These are phyloP conservation scores for Nematostella vectensis DNA, from an alignment of 92 coral and sea anemone genomes.

Conservation along the genomic window DNA sequence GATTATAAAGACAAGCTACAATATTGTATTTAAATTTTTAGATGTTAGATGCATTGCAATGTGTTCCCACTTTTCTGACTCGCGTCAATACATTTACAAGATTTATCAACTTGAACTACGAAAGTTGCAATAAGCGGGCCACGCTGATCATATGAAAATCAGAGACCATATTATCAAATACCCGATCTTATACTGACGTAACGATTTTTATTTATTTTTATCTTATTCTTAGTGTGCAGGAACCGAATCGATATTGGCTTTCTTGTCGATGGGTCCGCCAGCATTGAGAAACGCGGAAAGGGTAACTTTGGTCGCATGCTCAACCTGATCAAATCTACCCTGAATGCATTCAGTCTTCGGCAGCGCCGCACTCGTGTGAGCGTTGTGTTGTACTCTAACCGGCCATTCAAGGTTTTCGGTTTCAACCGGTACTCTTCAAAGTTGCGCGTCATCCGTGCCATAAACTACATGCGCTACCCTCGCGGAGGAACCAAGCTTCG, in stretches of 20 bases:
- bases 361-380: constrained; percentile 41
- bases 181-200: too few relatives aligned
- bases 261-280: constrained; percentile 68
- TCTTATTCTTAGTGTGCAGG: constrained; percentile 38
- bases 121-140: too few relatives aligned
- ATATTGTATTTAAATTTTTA: too few relatives aligned
- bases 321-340: constrained; percentile 55
- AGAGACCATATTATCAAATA: too few relatives aligned
- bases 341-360: constrained; percentile 54
- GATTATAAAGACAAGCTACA: too few relatives aligned
- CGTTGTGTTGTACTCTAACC: constrained; percentile 31
- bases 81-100: too few relatives aligned
- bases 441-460: constrained; percentile 28
- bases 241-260: constrained; percentile 57
- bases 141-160: too few relatives aligned
- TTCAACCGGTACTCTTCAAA: constrained; percentile 30
- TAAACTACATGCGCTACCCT: constrained; percentile 27
- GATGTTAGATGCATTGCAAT: too few relatives aligned
- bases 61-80: too few relatives aligned
- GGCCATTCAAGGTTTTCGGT: constrained; percentile 33
- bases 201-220: too few relatives aligned
- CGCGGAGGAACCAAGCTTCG: constrained; percentile 38
- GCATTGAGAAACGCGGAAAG: constrained; percentile 44
- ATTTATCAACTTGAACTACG: too few relatives aligned
- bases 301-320: constrained; percentile 67